Evolutionary conservation across 1,140 invertebrate species (phyloP), one percentile per base, ranked within the genome.

Genomic region (Ctenoplectra terminalis): DNA sequence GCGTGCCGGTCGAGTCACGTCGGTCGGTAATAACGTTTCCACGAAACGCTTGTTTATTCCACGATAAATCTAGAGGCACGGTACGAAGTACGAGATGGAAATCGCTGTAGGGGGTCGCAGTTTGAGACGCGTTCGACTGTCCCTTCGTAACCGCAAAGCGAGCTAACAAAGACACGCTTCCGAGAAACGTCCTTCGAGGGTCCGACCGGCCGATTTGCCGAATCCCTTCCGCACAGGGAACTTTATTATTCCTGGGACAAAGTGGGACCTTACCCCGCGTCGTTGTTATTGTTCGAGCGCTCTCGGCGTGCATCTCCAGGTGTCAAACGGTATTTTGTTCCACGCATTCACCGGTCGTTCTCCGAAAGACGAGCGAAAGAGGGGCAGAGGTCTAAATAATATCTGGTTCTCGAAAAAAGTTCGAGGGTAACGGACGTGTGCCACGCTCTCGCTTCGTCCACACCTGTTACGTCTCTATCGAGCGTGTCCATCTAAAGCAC

Each of bases 211-310:
- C 80, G 70, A 81, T 81, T 72, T 79, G 69, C 71, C 71, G 71
- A 66, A 56, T 78, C 81, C 58, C 67, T 81, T 76, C 52, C 69
- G 67, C 52, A n/a, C 75, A 50, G 61, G 78, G 77, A 67, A 88
- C 84, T 84, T 87, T 81, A 88, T 88, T 88, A 88, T 88, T 66
- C 84, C 13, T 13, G n/a, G 76, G 48, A 86, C 87, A 88, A 83
- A 88, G 72, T 87, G 87, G 87, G 67, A 79, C 72, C 76, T 86
- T 82, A 82, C 56, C 70, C 23, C 23, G 34, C 8, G 66, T 20
- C n/a, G 48, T 31, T 66, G 31, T 80, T 52, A 83, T 81, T 82
- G 79, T 80, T 20, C 72, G 26, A 40, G 56, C 34, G 20, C 46
- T 63, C 29, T 50, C 4, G 1, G 5, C 34, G n/a, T 20, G 43